phyloP scores from a whole-genome alignment of 2,888 invertebrate species.

The Eristalis intricaria region DNA sequence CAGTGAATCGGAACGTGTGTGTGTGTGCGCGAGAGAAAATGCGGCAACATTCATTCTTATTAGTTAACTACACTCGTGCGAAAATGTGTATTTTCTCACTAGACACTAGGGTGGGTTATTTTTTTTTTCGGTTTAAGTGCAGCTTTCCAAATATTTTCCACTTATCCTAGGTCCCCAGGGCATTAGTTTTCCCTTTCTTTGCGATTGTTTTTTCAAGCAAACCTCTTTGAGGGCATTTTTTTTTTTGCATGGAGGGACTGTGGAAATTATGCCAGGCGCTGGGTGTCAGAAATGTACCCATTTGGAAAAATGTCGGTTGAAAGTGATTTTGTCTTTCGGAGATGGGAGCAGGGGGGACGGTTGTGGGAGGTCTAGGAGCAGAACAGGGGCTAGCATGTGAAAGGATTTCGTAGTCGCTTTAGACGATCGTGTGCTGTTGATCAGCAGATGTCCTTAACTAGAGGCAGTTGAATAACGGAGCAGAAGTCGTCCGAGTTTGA shows the following conservation, averaged over 20 bases:
- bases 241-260: neutral
- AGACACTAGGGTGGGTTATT: constrained; percentile 14
- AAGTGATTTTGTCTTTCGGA: no score
- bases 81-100: constrained; percentile 17
- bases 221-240: neutral
- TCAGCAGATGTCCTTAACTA: no score
- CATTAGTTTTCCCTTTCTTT: neutral
- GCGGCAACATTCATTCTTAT: constrained; percentile 64
- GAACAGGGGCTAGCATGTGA: no score
- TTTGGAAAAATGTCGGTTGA: neutral
- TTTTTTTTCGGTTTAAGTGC: constrained; percentile 59
- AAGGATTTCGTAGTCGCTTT: no score
- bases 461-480: no score
- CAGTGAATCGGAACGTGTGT: constrained; percentile 47
- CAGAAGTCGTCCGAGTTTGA: no score
- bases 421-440: no score
- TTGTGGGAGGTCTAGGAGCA: no score
- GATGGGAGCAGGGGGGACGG: neutral
- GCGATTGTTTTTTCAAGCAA: neutral
- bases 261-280: neutral
- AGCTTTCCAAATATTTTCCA: constrained; percentile 71
- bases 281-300: neutral
- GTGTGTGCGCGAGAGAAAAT: neutral
- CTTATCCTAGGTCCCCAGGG: constrained; percentile 38
- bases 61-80: constrained; percentile 46